phyloP scores from a whole-genome alignment of 2,888 invertebrate species.

The Fragum fragum region DNA sequence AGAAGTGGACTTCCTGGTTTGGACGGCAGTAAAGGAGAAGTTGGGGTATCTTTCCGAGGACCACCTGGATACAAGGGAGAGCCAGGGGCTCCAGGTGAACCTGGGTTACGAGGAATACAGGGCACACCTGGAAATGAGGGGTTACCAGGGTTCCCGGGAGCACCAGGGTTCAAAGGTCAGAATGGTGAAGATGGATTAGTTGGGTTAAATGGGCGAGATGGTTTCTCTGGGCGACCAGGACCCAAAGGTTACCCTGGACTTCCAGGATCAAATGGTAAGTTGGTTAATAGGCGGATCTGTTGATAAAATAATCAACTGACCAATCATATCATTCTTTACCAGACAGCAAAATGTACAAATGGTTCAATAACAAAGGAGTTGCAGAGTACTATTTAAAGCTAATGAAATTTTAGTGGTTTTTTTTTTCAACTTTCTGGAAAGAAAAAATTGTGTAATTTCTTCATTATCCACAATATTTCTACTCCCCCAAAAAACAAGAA shows the following conservation, averaged over 20 bases:
- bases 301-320: no score
- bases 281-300: no score
- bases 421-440: no score
- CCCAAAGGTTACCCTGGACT: conserved; percentile 68
- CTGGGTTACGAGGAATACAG: conserved; percentile 57
- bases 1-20: conserved; percentile 64
- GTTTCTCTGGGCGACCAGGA: conserved; percentile 43
- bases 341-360: no score
- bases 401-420: no score
- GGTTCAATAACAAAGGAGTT: no score
- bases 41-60: conserved; percentile 48
- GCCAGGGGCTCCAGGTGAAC: conserved; percentile 49
- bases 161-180: conserved; percentile 72
- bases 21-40: conserved; percentile 61
- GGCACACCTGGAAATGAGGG: conserved; percentile 72
- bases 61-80: conserved; percentile 65
- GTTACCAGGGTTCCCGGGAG: conserved; percentile 75
- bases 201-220: conserved; percentile 52
- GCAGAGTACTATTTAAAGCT: no score
- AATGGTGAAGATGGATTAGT: conserved; percentile 39
- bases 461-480: no score
- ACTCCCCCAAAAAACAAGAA: no score
- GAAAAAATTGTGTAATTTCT: no score
- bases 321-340: no score
- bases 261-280: conserved; percentile 72